Base-by-base conservation (phyloP, 2,888 invertebrate species). In the Eristalinus sepulchralis region DNA sequence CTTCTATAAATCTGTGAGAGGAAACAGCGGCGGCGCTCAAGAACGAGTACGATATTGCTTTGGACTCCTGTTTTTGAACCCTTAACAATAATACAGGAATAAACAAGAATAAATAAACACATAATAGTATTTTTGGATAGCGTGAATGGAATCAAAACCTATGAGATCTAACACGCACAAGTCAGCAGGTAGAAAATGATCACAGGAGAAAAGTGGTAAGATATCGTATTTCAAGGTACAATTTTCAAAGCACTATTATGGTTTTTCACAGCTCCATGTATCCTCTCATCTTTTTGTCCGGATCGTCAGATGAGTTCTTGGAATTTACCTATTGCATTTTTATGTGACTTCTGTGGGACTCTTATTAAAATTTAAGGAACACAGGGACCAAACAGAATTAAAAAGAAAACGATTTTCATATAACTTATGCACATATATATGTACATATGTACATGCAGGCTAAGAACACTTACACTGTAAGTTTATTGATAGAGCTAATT, bases 121-220 rank as follows among this genome's bases (percentile, higher is more conserved):
- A 71, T 22, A 73, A 59, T 59, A 66, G 36, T 39, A 17, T 47
- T 53, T 36, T 20, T 17, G 34, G 17, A 27, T 60, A 24, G 13
- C 33, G 24, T 63, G 57, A 80, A 59, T 36, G 63, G 53, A 70
- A 33, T 59, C 24, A 10, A 17, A 68, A 6, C 10, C 66, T 59
- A 68, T 63, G 68, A 5, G 4, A 11, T 3, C 8, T 11, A 11
- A 13, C 27, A 39, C n/a, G 17, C 36, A 17, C 27, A 4, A 9
- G 2, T 20, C 20, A 17, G 0, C 82, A 73, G 83, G 83, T 83
- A 66, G 27, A 57, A 53, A 66, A 80, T 75, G 63, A 13, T 62
- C 70, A 53, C 39, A 11, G 11, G 13, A 73, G 67, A 17, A 76
- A 31, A 53, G 83, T 70, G 83, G 71, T 79, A 84, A 84, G 71